phyloP scores from a whole-genome alignment of 2,113 vertebrate species.

The Panthera tigris region DNA sequence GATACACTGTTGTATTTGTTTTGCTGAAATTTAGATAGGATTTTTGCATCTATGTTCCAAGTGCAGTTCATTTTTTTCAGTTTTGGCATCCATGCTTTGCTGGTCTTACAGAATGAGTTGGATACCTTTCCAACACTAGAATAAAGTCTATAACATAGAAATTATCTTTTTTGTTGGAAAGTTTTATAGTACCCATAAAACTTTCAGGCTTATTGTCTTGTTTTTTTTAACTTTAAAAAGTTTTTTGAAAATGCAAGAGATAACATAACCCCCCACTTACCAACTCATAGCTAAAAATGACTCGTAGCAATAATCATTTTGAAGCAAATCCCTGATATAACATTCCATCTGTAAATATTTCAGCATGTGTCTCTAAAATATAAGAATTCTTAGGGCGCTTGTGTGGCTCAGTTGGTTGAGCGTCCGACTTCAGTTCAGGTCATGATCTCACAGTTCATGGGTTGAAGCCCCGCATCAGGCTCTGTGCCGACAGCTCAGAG shows the following conservation, averaged over 20 bases:
- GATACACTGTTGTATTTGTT: background rate
- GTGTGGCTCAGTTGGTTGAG: too few species aligned
- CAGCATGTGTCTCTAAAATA: background rate
- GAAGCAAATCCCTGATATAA: background rate
- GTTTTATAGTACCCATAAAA: background rate
- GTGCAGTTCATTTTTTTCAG: background rate
- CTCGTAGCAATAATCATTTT: background rate
- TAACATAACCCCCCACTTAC: background rate
- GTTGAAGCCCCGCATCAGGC: too few species aligned
- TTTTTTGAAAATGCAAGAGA: background rate
- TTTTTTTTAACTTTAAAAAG: constrained; percentile 30
- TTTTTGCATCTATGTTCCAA: background rate
- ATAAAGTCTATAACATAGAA: background rate
- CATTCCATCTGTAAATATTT: constrained; percentile 15
- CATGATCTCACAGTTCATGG: too few species aligned
- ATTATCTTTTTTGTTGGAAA: background rate
- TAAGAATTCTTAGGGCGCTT: background rate
- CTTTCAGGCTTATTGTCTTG: background rate
- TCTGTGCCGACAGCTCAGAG: too few species aligned
- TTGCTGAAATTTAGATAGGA: constrained; percentile 4
- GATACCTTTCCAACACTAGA: background rate
- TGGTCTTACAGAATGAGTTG: background rate
- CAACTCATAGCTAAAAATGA: background rate
- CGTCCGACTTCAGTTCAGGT: too few species aligned
- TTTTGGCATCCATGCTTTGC: background rate